These are phyloP conservation scores for Clusia tigrina DNA, from an alignment of 2,888 invertebrate species.

Conservation along the genomic window DNA sequence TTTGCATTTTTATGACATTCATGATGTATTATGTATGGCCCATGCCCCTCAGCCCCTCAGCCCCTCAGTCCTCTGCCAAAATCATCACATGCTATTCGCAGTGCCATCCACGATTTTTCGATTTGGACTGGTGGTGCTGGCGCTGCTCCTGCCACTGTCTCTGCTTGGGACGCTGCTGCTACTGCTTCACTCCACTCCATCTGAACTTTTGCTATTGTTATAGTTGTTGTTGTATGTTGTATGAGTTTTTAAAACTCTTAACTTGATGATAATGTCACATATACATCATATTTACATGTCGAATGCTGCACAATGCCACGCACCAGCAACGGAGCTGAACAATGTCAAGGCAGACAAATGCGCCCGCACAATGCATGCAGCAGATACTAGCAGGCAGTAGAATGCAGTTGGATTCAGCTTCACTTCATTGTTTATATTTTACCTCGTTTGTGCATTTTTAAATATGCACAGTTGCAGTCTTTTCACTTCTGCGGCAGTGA, in stretches of 20 bases:
- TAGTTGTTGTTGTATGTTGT: neutral
- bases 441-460: too few species aligned
- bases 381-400: too few species aligned
- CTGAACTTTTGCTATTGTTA: neutral
- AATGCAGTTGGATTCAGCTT: too few species aligned
- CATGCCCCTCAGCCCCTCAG: neutral
- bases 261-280: slow-evolving; percentile 14
- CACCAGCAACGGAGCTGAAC: neutral
- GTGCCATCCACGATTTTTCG: neutral
- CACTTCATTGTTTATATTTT: too few species aligned
- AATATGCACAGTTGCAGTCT: too few species aligned
- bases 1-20: slow-evolving; percentile 20
- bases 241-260: neutral
- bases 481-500: too few species aligned
- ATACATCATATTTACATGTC: slow-evolving; percentile 4
- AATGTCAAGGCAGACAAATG: neutral
- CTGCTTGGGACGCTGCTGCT: too few species aligned
- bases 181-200: neutral
- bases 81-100: too few species aligned
- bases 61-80: neutral
- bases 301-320: too few species aligned
- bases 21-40: slow-evolving; percentile 6
- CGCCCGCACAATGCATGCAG: too few species aligned
- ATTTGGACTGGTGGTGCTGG: too few species aligned
- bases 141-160: too few species aligned